These are phyloP conservation scores for Lymantria monacha DNA, from an alignment of 2,888 invertebrate species.

Conservation along the genomic window DNA sequence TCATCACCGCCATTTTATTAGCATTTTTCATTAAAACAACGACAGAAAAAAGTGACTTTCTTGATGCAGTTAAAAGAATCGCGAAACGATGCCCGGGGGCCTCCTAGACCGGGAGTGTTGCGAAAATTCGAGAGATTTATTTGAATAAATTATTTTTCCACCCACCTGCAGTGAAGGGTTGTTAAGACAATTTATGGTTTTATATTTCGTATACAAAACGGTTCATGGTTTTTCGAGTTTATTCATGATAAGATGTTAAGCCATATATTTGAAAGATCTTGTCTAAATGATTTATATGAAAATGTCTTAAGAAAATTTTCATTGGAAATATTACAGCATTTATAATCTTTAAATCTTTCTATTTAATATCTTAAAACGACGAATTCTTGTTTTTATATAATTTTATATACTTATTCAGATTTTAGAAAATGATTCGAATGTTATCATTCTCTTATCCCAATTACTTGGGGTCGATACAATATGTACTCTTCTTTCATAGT, in stretches of 20 bases:
- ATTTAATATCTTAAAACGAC: too few species aligned
- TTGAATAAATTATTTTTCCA: constrained; percentile 77
- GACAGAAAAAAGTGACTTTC: constrained; percentile 58
- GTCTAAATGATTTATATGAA: not conserved
- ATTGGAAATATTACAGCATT: too few species aligned
- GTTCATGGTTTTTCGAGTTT: constrained; percentile 20
- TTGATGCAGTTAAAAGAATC: constrained; percentile 71
- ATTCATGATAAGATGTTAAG: constrained; percentile 9
- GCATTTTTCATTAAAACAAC: constrained; percentile 66
- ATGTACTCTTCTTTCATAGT: too few species aligned
- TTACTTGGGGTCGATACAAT: too few species aligned
- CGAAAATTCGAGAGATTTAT: constrained; percentile 75
- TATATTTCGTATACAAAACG: constrained; percentile 34
- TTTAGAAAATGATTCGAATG: too few species aligned
- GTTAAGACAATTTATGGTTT: constrained; percentile 63
- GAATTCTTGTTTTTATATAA: too few species aligned
- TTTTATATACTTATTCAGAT: too few species aligned
- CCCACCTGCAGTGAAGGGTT: constrained; percentile 79
- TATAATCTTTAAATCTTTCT: too few species aligned
- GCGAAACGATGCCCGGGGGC: constrained; percentile 69
- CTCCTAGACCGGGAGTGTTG: constrained; percentile 50
- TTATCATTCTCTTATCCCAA: too few species aligned
- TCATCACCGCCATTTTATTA: constrained; percentile 49
- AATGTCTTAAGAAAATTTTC: not conserved
- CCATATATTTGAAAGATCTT: not conserved